Conservation (phyloP, 2,888 invertebrate genomes). For the Polydrusus tereticollis region DNA sequence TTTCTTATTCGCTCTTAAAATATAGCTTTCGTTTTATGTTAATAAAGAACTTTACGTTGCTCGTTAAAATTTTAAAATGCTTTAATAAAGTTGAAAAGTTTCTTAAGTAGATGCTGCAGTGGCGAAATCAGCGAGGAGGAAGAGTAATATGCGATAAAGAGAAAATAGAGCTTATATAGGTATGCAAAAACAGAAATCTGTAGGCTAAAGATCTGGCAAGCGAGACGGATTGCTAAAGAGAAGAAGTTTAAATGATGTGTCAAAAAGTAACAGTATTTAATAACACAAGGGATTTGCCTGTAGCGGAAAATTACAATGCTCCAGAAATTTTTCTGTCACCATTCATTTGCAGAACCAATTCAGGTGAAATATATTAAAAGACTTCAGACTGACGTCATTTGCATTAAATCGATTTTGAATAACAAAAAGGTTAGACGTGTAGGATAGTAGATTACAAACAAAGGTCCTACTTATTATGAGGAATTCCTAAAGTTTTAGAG, state of each 20-base stretch:
- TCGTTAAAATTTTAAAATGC: constrained; percentile 53
- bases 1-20: constrained; percentile 60
- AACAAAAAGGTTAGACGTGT: constrained; percentile 1
- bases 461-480: no score
- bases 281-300: no score
- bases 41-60: constrained; percentile 48
- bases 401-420: constrained; percentile 40
- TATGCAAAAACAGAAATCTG: no score
- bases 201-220: no score
- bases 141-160: background rate
- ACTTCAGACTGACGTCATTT: constrained; percentile 39
- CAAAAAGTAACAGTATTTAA: no score
- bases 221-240: no score
- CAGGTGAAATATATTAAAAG: constrained; percentile 38
- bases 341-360: constrained; percentile 38
- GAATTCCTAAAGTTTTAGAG: no score
- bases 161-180: no score
- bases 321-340: constrained; percentile 20
- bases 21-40: constrained; percentile 52
- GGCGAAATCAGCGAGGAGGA: background rate
- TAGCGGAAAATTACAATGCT: no score
- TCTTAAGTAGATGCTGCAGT: constrained; percentile 6
- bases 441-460: background rate
- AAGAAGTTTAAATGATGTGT: no score
- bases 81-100: constrained; percentile 49